Evolutionary conservation across 2,888 invertebrate genomes (phyloP), one percentile per base, ranked within the genome.

Genomic region (Rhingia campestris): DNA sequence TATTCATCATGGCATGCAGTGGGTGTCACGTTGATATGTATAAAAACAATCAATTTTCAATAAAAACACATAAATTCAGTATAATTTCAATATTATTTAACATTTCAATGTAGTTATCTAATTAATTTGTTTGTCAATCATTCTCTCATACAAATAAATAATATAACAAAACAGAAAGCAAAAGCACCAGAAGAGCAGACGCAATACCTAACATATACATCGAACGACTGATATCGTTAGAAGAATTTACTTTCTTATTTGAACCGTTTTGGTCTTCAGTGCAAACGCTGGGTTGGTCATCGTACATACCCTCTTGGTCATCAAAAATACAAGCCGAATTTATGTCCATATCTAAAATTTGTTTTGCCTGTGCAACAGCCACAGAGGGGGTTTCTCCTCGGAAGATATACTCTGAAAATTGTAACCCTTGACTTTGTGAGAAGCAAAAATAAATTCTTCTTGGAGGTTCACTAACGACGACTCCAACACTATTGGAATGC

Each of bases 341-440:
- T 64, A 97, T 93, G 87, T 94, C 93, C 53, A 97, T 91, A 89
- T 96, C 97, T 10, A 98, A 92, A 67, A 98, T 92, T 89, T 98
- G 97, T 87, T 95, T 93, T 5, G 97, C 94, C 1, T 97, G 95
- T 45, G 95, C 93, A 49, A 96, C 92, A 0, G 96, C 96, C 88
- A 98, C 97, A 7, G 95, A 94, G 0, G 95, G 94, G 0, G 96
- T 95, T 92, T 98, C 98, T 0, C 97, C 98, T 32, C 97, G 97
- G 89, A 98, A 98, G 67, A 98, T 92, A 90, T 98, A 98, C 91
- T 98, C 98, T 64, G 96, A 97, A 41, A 98, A 93, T 84, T 95
- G 95, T 51, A 97, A 92, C 81, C 86, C 43, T 43, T 76, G 74
- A n/a, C 45, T 76, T 6, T 80, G 39, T 0, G 69, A 56, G 10